Conservation (phyloP, 2,888 invertebrate species). For the Acholoe squamosa region DNA sequence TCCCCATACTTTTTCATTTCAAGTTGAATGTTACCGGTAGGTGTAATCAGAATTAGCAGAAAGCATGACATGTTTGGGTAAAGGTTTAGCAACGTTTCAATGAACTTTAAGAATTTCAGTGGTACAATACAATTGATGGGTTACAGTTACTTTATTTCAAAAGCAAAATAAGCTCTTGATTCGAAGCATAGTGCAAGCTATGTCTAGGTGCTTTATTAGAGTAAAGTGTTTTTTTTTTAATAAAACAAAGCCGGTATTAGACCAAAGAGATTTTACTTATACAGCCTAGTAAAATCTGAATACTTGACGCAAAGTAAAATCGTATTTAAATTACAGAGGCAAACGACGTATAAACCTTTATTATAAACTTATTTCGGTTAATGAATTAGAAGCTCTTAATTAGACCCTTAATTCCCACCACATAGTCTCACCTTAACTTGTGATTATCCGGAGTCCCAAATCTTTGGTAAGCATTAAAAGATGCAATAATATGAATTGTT, state of each 20-base stretch:
- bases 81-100: no score
- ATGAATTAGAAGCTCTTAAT: not conserved
- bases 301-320: constrained; percentile 27
- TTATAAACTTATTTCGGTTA: constrained; percentile 20
- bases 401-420: not conserved
- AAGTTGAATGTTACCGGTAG: no score
- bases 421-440: constrained; percentile 37
- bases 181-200: not conserved
- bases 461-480: constrained; percentile 49
- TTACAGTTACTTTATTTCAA: not conserved
- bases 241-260: not conserved
- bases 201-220: not conserved
- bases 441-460: constrained; percentile 33
- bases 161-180: not conserved
- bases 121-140: no score
- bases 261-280: not conserved
- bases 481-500: not conserved
- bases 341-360: not conserved
- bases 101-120: no score
- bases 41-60: no score
- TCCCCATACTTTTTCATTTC: no score
- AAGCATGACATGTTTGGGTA: no score
- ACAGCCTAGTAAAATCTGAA: not conserved
- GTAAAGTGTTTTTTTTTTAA: not conserved
- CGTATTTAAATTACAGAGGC: not conserved